A percentile compares a stretch with the other conserved stretches of the same genome.
phyloP scores from a whole-genome alignment of 1,140 invertebrate genomes.

The Hyphantria cunea region DNA sequence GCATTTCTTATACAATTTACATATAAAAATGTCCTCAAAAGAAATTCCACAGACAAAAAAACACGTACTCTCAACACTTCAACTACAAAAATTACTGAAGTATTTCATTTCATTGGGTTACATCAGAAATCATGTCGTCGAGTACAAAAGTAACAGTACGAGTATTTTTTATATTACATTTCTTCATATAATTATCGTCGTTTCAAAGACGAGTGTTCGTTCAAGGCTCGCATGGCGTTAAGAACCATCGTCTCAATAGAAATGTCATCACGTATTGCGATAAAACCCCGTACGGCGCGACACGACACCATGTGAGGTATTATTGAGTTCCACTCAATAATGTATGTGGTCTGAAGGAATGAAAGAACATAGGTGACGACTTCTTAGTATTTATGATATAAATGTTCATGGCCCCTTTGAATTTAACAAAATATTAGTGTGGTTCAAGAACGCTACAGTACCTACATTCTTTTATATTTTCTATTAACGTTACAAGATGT shows the following conservation, averaged over 20 bases:
- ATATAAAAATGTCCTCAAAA: too few species aligned
- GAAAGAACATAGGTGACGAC: too few species aligned
- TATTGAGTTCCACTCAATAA: constrained; percentile 28
- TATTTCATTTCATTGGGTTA: constrained; percentile 17
- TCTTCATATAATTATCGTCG: constrained; percentile 40
- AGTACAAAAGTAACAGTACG: constrained; percentile 28
- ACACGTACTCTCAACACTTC: neutral
- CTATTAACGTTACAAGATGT: too few species aligned
- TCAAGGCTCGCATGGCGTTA: constrained; percentile 31
- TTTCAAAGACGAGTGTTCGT: constrained; percentile 34
- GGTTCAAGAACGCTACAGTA: too few species aligned
- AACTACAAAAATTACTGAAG: constrained; percentile 1
- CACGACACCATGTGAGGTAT: constrained; percentile 2
- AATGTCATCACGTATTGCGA: constrained; percentile 35
- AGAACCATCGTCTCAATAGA: constrained; percentile 36
- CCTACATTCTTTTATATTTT: too few species aligned
- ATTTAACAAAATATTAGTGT: too few species aligned
- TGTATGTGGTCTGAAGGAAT: constrained; percentile 21
- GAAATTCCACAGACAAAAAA: constrained; percentile 1
- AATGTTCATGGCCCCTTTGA: too few species aligned
- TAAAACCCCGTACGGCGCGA: constrained; percentile 19
- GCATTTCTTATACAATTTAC: too few species aligned
- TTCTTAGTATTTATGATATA: too few species aligned
- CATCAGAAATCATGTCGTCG: constrained; percentile 11
- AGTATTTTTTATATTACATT: constrained; percentile 38